Evolutionary conservation across 2,113 vertebrate species (phyloP), one percentile per base, ranked within the genome.

Genomic region (Stegostoma tigrinum): DNA sequence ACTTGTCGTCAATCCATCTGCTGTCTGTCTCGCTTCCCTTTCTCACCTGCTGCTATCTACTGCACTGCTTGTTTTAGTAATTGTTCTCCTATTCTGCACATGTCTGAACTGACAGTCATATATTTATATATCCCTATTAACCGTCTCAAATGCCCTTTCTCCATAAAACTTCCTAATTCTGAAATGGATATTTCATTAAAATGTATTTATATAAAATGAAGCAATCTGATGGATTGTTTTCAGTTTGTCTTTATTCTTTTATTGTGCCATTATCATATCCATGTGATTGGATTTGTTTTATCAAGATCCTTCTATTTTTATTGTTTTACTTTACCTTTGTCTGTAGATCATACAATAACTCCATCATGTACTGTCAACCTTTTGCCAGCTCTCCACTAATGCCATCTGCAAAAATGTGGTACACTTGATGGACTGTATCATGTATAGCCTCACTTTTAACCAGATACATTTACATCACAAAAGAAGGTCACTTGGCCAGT

Each of bases 1-100:
- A 95, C 67, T 95, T 95, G 94, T 95, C 94, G 70, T 95, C 94
- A 72, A 95, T 95, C 94, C 94, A 95, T 95, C 94, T 95, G 94
- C 94, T 72, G 94, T 95, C 94, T 95, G 94, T 34, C 94, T 95
- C 68, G 68, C 94, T 95, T 95, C 94, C 94, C 68, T 30, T 72
- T 95, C 94, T 95, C 94, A 95, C 94, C 94, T 95, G 94, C 94
- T 95, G 94, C 94, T 95, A 93, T 93, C 94, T 48, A 95, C 67
- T 95, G 94, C 94, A 75, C n/a, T 70, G 68, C 67, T 95, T 95
- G 68, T 48, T 72, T 95, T 95, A 95, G 91, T 70, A 95, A 95
- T 95, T 52, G 66, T 95, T 95, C 12, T 95, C 45, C 45, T 48
- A 48, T 70, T 95, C 94, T 34, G 68, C 67, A 75, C 66, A 75